Evolutionary conservation across 1,140 invertebrate genomes (phyloP).

Genomic region (Drosophila chauvacae): DNA sequence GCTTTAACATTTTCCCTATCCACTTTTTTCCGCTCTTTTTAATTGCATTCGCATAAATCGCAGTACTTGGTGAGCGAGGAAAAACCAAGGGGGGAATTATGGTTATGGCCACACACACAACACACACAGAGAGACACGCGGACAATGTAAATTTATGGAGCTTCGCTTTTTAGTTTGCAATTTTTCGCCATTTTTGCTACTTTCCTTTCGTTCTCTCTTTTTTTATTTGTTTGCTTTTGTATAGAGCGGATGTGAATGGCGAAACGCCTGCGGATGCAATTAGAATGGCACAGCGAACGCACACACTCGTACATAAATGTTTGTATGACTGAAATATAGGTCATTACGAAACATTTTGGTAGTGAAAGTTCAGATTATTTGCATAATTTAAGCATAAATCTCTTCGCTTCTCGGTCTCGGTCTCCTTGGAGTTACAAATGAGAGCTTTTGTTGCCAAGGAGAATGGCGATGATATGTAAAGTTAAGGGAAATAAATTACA

Average conservation of each 20-base stretch:
- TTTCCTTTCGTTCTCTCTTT: constrained; percentile 2
- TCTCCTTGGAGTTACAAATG: background rate
- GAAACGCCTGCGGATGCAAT: constrained; percentile 73
- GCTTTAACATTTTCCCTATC: constrained; percentile 34
- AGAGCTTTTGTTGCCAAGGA: background rate
- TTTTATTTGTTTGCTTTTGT: constrained; percentile 32
- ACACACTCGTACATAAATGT: constrained; percentile 36
- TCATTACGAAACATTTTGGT: constrained; percentile 38
- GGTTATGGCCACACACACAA: constrained; percentile 44
- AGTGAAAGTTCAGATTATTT: constrained; percentile 27
- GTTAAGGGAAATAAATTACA: background rate
- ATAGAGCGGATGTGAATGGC: constrained; percentile 46
- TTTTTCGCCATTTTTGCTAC: constrained; percentile 50
- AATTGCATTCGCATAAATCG: constrained; percentile 76
- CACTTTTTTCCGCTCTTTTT: constrained; percentile 41
- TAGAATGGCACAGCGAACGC: constrained; percentile 52
- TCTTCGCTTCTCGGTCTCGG: background rate
- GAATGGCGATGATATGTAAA: background rate
- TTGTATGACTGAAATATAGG: constrained; percentile 18
- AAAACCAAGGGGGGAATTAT: constrained; percentile 61
- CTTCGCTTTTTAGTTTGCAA: constrained; percentile 67
- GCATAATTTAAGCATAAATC: constrained; percentile 42
- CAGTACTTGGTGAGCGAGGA: constrained; percentile 50
- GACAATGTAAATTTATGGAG: constrained; percentile 56
- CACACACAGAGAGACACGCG: constrained; percentile 20